Evolutionary conservation across 2,113 vertebrate genomes (phyloP).

Genomic region (Eubucco bourcierii): DNA sequence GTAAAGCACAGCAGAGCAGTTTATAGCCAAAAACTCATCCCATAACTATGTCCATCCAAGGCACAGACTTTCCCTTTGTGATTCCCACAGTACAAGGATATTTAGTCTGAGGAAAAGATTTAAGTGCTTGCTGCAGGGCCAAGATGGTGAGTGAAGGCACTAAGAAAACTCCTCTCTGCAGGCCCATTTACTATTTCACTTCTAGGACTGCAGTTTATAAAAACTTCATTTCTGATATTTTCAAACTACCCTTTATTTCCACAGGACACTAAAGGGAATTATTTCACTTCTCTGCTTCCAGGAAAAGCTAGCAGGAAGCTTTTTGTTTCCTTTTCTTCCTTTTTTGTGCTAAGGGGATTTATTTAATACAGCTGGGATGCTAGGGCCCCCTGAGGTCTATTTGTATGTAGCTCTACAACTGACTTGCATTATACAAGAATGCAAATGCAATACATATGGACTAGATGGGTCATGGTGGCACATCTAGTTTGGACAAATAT

Average conservation of each 20-base stretch:
- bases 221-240: background rate
- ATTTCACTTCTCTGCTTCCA: constrained; percentile 31
- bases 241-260: background rate
- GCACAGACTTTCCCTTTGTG: background rate
- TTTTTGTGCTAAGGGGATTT: constrained; percentile 54
- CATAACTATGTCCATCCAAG: background rate
- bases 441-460: constrained; percentile 41
- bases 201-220: background rate
- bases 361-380: constrained; percentile 58
- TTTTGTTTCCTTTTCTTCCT: constrained; percentile 55
- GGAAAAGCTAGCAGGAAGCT: constrained; percentile 59
- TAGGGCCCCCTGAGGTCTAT: constrained; percentile 24
- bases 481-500: background rate
- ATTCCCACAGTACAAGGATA: background rate
- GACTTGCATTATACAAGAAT: constrained; percentile 66
- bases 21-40: background rate
- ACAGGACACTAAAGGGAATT: background rate
- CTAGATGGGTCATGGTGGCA: background rate
- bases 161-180: background rate
- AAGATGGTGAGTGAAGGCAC: background rate
- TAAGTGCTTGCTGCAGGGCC: background rate
- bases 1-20: background rate
- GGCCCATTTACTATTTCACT: background rate
- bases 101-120: background rate
- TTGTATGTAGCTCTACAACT: constrained; percentile 21